These are phyloP conservation scores for Acanthoscelides obtectus DNA, from an alignment of 2,888 invertebrate species.

Conservation along the genomic window DNA sequence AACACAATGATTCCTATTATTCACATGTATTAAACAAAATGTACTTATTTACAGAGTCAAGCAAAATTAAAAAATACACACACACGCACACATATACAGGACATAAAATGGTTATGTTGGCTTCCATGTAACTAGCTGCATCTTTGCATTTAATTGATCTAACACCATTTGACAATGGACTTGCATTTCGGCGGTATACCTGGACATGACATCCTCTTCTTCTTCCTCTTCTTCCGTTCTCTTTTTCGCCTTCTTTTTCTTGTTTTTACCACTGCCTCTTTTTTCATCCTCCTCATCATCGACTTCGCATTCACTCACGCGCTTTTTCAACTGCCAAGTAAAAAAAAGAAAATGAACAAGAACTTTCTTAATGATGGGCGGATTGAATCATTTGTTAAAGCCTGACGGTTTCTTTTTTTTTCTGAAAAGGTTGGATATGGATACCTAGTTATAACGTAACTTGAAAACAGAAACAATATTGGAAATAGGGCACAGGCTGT, in stretches of 20 bases:
- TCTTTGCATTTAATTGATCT: constrained; percentile 75
- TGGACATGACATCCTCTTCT: constrained; percentile 43
- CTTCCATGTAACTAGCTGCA: constrained; percentile 69
- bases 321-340: constrained; percentile 38
- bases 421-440: too few relatives aligned
- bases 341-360: constrained; percentile 7
- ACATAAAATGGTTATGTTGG: constrained; percentile 43
- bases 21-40: not conserved
- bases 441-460: too few relatives aligned
- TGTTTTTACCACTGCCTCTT: constrained; percentile 32
- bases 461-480: too few relatives aligned
- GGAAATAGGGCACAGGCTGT: too few relatives aligned
- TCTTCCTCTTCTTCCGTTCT: constrained; percentile 48
- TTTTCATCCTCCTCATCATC: constrained; percentile 47
- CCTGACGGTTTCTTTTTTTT: too few relatives aligned
- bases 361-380: not conserved
- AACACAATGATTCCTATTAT: not conserved
- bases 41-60: not conserved
- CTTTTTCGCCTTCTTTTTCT: constrained; percentile 40
- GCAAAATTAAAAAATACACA: not conserved
- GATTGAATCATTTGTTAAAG: too few relatives aligned
- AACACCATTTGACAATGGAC: constrained; percentile 69
- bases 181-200: constrained; percentile 59
- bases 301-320: constrained; percentile 51
- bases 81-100: not conserved